Base-by-base conservation (phyloP, 2,113 vertebrate genomes). In the Syngnathoides biaculeatus region DNA sequence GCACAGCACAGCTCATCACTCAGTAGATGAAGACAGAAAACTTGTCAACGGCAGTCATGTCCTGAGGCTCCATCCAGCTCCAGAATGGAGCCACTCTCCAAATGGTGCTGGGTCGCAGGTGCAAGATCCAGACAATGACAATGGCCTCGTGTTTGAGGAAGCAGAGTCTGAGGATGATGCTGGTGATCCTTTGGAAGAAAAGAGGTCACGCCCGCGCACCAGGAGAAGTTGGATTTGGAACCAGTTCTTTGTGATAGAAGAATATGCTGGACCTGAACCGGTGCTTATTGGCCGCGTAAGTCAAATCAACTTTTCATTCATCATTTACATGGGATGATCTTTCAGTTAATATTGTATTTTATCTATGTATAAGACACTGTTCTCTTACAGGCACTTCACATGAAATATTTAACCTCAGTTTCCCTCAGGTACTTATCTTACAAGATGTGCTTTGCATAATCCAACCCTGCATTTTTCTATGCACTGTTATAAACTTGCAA, bases 221-320 rank as follows among this genome's bases (percentile, higher is more conserved):
- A 90, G 94, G 47, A 92, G 95, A 82, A 96, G 95, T 84, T 96
- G 95, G 95, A 95, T 96, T 77, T 96, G 95, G 95, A 96, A 96
- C 86, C 95, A 96, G 90, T 96, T 96, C 85, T 96, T 96, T 71
- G 95, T 96, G 82, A 95, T 96, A 1, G 95, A 96, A 83, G 95
- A 96, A 65, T 96, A 96, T 35, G 91, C 93, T 0, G 94, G 94
- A 22, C 95, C 95, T 1, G 95, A 96, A 83, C 95, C 95, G 0
- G 94, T 96, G 76, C 93, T 96, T 69, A 96, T 96, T 20, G 95
- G 95, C 82, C 93, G 94, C 93, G 95, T 96, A 91, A 95, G 94
- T 12, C 30, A 64, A 77, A 50, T 50, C 67, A 45, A 57, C 70
- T 47, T 55, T 70, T 42, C 26, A 75, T 80, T 72, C 42, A 79